Evolutionary conservation across 1,140 invertebrate species (phyloP).

Genomic region (Drosophila eugracilis): DNA sequence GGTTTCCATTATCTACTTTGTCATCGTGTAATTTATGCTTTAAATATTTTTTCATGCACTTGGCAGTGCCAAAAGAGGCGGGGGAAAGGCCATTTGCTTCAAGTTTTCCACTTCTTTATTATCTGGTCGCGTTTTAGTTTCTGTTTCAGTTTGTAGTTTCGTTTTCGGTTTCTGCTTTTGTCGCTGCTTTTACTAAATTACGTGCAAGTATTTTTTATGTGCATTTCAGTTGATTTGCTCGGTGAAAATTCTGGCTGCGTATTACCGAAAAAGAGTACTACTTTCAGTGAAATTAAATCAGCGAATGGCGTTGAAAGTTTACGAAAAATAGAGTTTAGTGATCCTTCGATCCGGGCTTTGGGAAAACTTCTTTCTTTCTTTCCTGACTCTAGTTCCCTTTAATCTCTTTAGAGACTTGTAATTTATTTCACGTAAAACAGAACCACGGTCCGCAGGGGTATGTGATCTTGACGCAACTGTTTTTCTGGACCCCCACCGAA

Average conservation of each 20-base stretch:
- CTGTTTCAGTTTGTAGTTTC: slow-evolving; percentile 55
- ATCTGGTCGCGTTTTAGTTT: slow-evolving; percentile 38
- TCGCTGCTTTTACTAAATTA: slow-evolving; percentile 62
- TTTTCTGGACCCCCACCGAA: slow-evolving; percentile 38
- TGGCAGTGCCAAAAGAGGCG: slow-evolving; percentile 7
- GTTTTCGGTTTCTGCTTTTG: slow-evolving; percentile 39
- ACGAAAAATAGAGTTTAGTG: slow-evolving; percentile 10
- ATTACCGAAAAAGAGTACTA: slow-evolving; percentile 56
- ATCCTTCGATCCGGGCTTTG: neutral
- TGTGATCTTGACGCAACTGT: slow-evolving; percentile 28
- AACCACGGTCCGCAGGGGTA: slow-evolving; percentile 49
- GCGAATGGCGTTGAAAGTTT: neutral
- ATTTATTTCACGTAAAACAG: slow-evolving; percentile 64
- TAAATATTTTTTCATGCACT: slow-evolving; percentile 60
- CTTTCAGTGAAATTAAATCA: slow-evolving; percentile 51
- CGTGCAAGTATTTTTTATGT: slow-evolving; percentile 80
- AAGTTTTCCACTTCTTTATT: slow-evolving; percentile 61
- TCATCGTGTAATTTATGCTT: slow-evolving; percentile 42
- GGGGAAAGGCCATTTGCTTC: slow-evolving; percentile 56
- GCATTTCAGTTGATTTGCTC: slow-evolving; percentile 37
- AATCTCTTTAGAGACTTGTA: slow-evolving; percentile 31
- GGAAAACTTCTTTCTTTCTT: neutral
- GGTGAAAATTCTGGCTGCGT: slow-evolving; percentile 72
- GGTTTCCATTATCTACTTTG: slow-evolving; percentile 44
- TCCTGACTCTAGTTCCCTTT: neutral